Evolutionary conservation across 2,113 vertebrate species (phyloP), one percentile per base, ranked within the genome.

Genomic region (Sorex araneus): DNA sequence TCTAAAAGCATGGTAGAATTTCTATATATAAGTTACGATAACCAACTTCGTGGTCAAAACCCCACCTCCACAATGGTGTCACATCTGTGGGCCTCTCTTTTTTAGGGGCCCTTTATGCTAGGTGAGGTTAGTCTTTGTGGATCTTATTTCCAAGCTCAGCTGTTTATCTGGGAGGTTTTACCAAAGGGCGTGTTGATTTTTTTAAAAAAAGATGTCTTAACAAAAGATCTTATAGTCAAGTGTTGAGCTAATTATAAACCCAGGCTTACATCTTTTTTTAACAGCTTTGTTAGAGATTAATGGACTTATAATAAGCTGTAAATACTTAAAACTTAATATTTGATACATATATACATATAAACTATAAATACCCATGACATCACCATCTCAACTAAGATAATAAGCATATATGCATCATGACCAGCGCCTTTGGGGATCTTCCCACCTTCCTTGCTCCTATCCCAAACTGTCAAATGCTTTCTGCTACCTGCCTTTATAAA

Each of bases 221-320:
- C 28, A 43, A 60, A 54, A 74, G n/a, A 34, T 47, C 73, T 79
- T 30, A 74, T 0, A 84, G 57, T 47, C 47, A 50, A 50, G 47
- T 50, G 47, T 50, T 50, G 47, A 50, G 47, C 47, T 50, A 9
- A 50, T 50, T 50, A 50, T 13, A 50, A 50, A 66, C 54, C 43
- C 30, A 28, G 67, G 45, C 36, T 50, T 84, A n/a, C 40, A 50
- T 73, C n/a, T 75, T 30, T 57, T 78, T 87, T 78, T 75, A 83
- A 84, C 5, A 64, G 6, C 18, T 84, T 80, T n/a, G 32, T 23
- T 73, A 60, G 30, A 28, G 2, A 76, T 70, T 28, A 76, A 67
- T 19, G 45, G 36, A 63, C 78, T 32, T 74, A 30, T 0, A 34
- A 3, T 79, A 28, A 80, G 45, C 19, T 36, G 11, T 15, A 87